These are phyloP conservation scores for Phyllostomus hastatus DNA, from an alignment of 2,113 vertebrate genomes.

Conservation along the genomic window DNA sequence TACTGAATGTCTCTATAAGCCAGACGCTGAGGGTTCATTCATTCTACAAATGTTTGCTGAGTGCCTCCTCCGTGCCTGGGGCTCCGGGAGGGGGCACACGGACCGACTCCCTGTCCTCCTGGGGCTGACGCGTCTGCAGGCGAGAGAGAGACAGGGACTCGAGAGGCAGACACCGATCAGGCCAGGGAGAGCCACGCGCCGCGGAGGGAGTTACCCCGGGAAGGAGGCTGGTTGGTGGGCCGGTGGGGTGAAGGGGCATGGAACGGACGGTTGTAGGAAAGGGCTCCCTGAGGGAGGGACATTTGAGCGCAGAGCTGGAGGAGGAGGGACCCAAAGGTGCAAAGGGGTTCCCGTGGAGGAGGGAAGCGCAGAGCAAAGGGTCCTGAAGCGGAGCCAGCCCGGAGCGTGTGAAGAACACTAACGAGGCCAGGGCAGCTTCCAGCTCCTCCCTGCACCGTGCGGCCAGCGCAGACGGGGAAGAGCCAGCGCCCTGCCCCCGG, in stretches of 20 bases:
- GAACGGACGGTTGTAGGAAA: too few relatives aligned
- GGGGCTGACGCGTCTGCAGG: background rate
- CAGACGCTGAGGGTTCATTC: background rate
- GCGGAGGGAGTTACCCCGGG: accelerated
- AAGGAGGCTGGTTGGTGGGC: background rate
- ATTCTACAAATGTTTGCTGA: background rate
- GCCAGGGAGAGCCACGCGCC: accelerated
- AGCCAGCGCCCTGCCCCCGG: background rate
- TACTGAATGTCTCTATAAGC: background rate
- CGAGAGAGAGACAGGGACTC: background rate
- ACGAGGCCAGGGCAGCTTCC: background rate
- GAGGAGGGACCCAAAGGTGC: background rate
- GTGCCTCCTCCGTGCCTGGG: accelerated
- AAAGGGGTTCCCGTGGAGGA: background rate
- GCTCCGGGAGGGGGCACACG: background rate
- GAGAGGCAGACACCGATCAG: accelerated
- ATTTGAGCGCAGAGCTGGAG: background rate
- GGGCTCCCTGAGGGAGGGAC: background rate
- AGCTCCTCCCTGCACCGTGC: background rate
- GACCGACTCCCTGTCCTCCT: too few relatives aligned
- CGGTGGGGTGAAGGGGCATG: accelerated
- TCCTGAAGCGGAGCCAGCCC: too few relatives aligned
- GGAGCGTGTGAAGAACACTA: background rate
- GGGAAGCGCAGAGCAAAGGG: background rate
- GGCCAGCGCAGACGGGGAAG: background rate